A percentile compares a stretch with the other conserved stretches of the same genome.
Conservation (phyloP, 1,140 invertebrate species). For the Oncopodura yosiiana region DNA sequence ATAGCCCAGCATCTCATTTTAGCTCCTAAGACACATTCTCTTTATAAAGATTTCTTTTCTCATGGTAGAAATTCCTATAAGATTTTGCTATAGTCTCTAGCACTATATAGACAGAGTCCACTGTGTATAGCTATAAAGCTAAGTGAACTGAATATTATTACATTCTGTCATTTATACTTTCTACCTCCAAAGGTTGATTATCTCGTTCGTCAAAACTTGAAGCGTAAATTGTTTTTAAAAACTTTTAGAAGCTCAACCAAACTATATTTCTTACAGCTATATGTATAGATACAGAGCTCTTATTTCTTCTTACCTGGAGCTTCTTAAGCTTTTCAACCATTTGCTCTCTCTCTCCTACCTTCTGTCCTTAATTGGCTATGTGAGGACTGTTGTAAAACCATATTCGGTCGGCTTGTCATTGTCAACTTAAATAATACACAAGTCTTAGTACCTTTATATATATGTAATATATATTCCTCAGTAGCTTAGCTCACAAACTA, state of each 20-base stretch:
- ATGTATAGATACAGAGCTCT: too few species aligned
- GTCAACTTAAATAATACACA: constrained; percentile 20
- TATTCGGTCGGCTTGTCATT: constrained; percentile 21
- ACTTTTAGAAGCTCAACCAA: constrained; percentile 4
- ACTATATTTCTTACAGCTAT: constrained; percentile 1
- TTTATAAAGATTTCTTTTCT: too few species aligned
- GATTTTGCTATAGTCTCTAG: too few species aligned
- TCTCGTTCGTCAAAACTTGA: too few species aligned
- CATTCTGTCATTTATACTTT: too few species aligned
- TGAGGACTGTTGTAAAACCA: constrained; percentile 27
- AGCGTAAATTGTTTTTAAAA: constrained; percentile 29
- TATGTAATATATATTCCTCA: neutral
- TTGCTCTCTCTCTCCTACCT: constrained; percentile 4
- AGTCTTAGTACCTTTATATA: neutral
- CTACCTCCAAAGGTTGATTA: too few species aligned
- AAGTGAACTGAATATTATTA: too few species aligned
- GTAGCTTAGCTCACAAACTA: neutral
- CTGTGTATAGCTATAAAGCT: too few species aligned
- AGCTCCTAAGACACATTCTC: too few species aligned
- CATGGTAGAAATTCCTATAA: too few species aligned
- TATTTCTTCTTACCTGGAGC: neutral
- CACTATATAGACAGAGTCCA: too few species aligned
- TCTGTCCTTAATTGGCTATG: constrained; percentile 28
- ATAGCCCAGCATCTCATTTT: too few species aligned
- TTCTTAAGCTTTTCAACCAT: neutral